phyloP scores from a whole-genome alignment of 1,140 invertebrate genomes.

The Drosophila truncata region DNA sequence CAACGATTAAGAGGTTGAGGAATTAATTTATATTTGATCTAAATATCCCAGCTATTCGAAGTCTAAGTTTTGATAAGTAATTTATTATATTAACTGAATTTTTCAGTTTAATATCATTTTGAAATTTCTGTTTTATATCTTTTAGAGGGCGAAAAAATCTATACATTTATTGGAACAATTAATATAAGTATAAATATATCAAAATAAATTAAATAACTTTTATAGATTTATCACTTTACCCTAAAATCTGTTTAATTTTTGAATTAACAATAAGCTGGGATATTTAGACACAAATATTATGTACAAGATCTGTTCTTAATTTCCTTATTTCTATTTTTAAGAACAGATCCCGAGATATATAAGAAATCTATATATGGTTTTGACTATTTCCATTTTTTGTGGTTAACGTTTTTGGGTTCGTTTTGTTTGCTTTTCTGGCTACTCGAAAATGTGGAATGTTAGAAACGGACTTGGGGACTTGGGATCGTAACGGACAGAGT shows the following conservation, averaged over 20 bases:
- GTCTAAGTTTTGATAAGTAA: background rate
- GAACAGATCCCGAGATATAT: conserved; percentile 1
- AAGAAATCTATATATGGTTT: background rate
- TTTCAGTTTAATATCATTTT: background rate
- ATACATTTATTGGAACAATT: background rate
- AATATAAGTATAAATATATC: background rate
- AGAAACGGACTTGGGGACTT: conserved; percentile 3
- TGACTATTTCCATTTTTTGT: conserved; percentile 2
- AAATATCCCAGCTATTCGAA: conserved; percentile 1
- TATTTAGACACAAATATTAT: background rate
- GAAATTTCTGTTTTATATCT: background rate
- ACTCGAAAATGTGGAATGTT: conserved; percentile 36
- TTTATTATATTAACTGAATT: background rate
- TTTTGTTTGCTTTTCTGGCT: conserved; percentile 31
- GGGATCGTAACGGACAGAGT: background rate
- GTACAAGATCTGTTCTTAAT: conserved; percentile 1
- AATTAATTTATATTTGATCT: background rate
- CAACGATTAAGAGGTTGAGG: conserved; percentile 24
- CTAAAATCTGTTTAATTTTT: background rate
- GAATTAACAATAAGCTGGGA: background rate
- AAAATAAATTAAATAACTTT: background rate
- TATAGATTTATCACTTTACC: too few relatives aligned
- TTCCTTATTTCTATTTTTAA: background rate
- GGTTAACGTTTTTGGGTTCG: conserved; percentile 16
- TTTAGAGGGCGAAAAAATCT: too few relatives aligned